Evolutionary conservation across 2,797 vertebrate species (phyloP).

Genomic region (Dryobates pubescens): DNA sequence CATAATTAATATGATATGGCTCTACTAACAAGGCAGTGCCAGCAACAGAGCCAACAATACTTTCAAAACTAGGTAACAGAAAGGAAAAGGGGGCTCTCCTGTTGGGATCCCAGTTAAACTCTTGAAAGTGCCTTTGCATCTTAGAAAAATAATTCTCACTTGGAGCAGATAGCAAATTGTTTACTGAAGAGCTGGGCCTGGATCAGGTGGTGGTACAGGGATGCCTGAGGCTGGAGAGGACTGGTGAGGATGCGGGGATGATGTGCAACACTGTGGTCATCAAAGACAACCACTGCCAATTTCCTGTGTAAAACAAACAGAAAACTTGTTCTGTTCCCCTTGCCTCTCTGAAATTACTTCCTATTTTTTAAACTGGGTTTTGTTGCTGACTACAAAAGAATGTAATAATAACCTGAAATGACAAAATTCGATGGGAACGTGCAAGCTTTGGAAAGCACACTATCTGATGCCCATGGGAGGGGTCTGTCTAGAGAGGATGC

Average conservation of each 20-base stretch:
- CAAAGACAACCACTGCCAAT: background rate
- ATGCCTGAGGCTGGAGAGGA: background rate
- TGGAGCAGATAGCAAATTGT: background rate
- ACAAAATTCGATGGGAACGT: background rate
- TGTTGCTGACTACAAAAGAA: slow-evolving; percentile 6
- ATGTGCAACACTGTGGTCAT: background rate
- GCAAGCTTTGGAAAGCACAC: background rate
- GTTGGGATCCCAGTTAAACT: background rate
- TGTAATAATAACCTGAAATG: background rate
- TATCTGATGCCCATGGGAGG: background rate
- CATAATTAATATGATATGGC: background rate
- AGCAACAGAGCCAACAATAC: background rate
- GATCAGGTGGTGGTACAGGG: accelerated
- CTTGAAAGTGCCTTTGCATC: background rate
- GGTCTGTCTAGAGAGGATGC: accelerated
- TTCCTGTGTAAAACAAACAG: slow-evolving; percentile 5
- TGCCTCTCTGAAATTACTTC: background rate
- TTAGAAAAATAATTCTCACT: background rate
- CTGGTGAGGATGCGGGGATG: background rate
- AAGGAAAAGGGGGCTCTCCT: background rate
- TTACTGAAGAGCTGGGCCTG: background rate
- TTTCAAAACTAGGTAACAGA: background rate
- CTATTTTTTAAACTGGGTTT: slow-evolving; percentile 37
- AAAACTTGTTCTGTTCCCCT: slow-evolving; percentile 1
- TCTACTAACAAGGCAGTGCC: background rate